These are phyloP conservation scores for Andrena camellia DNA, from an alignment of 2,888 invertebrate species.

Conservation along the genomic window DNA sequence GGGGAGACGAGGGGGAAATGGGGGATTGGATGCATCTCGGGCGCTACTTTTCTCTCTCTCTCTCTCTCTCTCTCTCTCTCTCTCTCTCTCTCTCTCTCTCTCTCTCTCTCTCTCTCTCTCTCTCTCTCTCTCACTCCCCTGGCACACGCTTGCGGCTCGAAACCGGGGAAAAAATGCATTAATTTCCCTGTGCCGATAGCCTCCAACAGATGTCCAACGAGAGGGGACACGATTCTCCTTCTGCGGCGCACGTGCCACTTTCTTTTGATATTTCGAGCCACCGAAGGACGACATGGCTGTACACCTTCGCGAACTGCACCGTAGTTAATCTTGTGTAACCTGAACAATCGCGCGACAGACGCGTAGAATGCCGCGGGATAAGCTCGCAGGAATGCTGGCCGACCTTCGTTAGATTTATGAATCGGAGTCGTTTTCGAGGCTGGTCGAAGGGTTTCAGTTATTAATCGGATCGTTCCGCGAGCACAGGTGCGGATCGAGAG, in stretches of 20 bases:
- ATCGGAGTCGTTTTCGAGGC: no score
- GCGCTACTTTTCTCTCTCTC: constrained; percentile 13
- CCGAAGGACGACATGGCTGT: constrained; percentile 4
- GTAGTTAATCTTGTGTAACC: constrained; percentile 8
- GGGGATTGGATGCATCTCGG: constrained; percentile 40
- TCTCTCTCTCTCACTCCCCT: neutral
- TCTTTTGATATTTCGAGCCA: constrained; percentile 17
- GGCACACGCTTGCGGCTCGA: constrained; percentile 53
- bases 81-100: no score
- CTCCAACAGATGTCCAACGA: constrained; percentile 63
- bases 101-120: neutral
- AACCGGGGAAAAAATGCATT: constrained; percentile 67
- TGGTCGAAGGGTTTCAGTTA: no score
- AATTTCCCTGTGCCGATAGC: constrained; percentile 60
- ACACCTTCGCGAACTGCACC: neutral
- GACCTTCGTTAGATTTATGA: no score
- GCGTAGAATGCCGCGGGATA: no score
- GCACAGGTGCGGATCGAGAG: no score
- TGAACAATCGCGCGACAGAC: neutral
- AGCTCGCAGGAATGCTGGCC: no score
- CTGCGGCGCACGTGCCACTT: constrained; percentile 54
- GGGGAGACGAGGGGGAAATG: constrained; percentile 3
- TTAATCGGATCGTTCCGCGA: no score
- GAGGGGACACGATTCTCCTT: constrained; percentile 43
- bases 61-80: no score